Evolutionary conservation across 2,113 vertebrate genomes (phyloP).

Genomic region (Isurus oxyrinchus): DNA sequence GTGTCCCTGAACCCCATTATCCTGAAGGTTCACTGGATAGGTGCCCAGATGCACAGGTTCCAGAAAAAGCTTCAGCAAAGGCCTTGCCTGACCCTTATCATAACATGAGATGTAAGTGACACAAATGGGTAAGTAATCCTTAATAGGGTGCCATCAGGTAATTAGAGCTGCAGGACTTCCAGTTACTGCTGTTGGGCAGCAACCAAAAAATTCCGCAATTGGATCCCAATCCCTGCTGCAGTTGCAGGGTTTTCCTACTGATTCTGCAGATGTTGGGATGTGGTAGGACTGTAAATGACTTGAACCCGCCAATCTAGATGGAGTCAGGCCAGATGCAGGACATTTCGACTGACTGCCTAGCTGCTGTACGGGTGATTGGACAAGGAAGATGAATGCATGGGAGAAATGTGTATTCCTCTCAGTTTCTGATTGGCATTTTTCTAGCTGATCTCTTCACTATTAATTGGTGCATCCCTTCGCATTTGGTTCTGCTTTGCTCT

Average conservation of each 20-base stretch:
- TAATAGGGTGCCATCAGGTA: not conserved
- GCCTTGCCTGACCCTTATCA: not conserved
- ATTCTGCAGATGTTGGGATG: not conserved
- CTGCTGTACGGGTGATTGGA: not conserved
- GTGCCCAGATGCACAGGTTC: not conserved
- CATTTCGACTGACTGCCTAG: not conserved
- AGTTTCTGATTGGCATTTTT: not conserved
- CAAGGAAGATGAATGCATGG: not conserved
- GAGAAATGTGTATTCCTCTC: too few species aligned
- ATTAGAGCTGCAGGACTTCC: not conserved
- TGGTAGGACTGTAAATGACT: not conserved
- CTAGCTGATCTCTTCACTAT: not conserved
- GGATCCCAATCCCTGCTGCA: not conserved
- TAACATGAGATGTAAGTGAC: not conserved
- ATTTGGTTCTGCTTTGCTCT: not conserved
- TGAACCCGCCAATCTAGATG: not conserved
- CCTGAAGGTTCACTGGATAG: not conserved
- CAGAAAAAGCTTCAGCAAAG: not conserved
- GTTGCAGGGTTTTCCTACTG: not conserved
- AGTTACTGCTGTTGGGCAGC: not conserved
- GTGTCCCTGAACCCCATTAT: not conserved
- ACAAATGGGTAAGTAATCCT: not conserved
- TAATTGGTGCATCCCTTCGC: not conserved
- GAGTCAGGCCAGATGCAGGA: not conserved
- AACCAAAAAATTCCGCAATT: not conserved